phyloP scores from a whole-genome alignment of 1,140 invertebrate species.

The Panagrolaimus sp. region DNA sequence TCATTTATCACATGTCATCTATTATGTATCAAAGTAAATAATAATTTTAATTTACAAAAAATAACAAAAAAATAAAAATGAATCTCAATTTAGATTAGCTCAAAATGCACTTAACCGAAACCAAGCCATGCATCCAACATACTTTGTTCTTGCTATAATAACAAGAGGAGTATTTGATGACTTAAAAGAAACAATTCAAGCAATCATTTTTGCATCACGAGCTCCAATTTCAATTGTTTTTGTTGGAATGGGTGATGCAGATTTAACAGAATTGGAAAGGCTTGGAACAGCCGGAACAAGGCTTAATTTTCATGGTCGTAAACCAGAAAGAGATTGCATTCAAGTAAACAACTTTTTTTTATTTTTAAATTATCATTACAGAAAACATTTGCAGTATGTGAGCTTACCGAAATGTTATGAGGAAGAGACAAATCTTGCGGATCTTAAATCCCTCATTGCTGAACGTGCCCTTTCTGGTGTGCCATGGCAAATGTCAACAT shows the following conservation, averaged over 20 bases:
- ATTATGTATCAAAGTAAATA: constrained; percentile 51
- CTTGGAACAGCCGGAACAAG: constrained; percentile 49
- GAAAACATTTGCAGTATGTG: constrained; percentile 33
- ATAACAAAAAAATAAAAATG: background rate
- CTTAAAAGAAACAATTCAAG: constrained; percentile 49
- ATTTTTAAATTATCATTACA: background rate
- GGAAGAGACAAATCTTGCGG: constrained; percentile 35
- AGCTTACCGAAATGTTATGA: constrained; percentile 36
- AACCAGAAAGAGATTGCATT: constrained; percentile 45
- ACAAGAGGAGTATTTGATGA: constrained; percentile 52
- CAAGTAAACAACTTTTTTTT: constrained; percentile 28
- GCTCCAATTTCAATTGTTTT: constrained; percentile 51
- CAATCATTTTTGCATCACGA: constrained; percentile 52
- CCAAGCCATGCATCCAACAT: constrained; percentile 16
- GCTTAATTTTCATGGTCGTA: constrained; percentile 47
- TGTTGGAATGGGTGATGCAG: constrained; percentile 43
- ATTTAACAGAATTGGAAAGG: constrained; percentile 42
- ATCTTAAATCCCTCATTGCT: constrained; percentile 31
- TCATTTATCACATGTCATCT: constrained; percentile 52
- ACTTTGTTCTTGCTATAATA: constrained; percentile 46
- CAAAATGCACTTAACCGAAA: constrained; percentile 41
- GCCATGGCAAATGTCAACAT: constrained; percentile 49
- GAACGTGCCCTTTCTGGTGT: constrained; percentile 39
- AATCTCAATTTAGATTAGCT: constrained; percentile 33
- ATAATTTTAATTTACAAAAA: background rate